phyloP scores from a whole-genome alignment of 1,140 invertebrate genomes.

The Pteromalus puparum region DNA sequence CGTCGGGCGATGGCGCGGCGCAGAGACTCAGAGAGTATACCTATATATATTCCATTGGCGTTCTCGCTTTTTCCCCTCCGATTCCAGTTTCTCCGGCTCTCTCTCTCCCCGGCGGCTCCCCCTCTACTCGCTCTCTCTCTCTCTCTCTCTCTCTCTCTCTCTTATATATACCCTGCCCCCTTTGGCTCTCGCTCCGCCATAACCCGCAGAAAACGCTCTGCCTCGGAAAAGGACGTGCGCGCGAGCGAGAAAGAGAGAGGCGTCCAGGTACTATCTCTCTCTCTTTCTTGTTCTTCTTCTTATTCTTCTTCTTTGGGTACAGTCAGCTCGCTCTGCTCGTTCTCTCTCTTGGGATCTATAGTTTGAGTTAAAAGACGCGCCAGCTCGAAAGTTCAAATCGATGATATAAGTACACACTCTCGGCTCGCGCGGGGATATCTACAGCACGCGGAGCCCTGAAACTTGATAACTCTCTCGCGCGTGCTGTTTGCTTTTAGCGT shows the following conservation, averaged over 20 bases:
- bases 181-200: conserved; percentile 49
- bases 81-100: conserved; percentile 54
- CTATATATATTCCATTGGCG: conserved; percentile 59
- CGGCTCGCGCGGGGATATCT: background rate
- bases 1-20: conserved; percentile 55
- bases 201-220: conserved; percentile 46
- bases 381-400: conserved; percentile 10
- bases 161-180: conserved; percentile 47
- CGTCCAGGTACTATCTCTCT: background rate
- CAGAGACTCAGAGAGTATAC: conserved; percentile 2
- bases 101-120: conserved; percentile 27
- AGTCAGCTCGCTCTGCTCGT: background rate
- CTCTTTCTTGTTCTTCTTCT: conserved; percentile 11
- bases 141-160: background rate
- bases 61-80: conserved; percentile 61
- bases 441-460: background rate
- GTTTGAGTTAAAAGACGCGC: conserved; percentile 42
- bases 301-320: background rate
- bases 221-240: conserved; percentile 43
- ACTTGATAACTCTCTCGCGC: conserved; percentile 20
- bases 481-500: background rate
- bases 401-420: background rate
- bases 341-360: conserved; percentile 13
- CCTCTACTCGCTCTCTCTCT: background rate
- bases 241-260: conserved; percentile 32